A percentile compares a stretch with the other conserved stretches of the same genome.
Conservation (phyloP, 2,888 invertebrate genomes). For the Odontothrips loti region DNA sequence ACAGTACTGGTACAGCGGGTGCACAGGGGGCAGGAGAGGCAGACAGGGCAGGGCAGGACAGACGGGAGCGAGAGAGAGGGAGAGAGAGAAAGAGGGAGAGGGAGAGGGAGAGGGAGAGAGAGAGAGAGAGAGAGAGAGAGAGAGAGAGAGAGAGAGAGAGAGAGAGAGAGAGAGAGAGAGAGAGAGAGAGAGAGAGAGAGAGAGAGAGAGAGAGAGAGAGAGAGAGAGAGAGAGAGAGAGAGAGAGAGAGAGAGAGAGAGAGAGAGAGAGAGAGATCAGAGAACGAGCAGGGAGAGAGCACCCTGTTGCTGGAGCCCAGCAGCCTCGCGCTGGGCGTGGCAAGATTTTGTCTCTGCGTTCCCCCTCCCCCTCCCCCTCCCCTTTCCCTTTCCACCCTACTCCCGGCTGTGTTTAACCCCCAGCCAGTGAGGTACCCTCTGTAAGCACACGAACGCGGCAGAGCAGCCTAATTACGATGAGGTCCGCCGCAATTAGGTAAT, state of each 20-base stretch:
- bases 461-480: too few relatives aligned
- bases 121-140: background rate
- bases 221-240: slow-evolving; percentile 17
- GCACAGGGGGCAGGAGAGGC: background rate
- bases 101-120: slow-evolving; percentile 18
- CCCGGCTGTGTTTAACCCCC: too few relatives aligned
- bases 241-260: background rate
- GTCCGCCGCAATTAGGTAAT: too few relatives aligned
- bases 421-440: too few relatives aligned
- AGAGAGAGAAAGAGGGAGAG: too few relatives aligned
- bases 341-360: too few relatives aligned
- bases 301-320: slow-evolving; percentile 16
- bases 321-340: background rate
- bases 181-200: background rate
- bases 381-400: too few relatives aligned
- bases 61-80: too few relatives aligned
- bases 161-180: background rate
- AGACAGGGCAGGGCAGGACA: too few relatives aligned
- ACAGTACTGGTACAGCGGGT: background rate
- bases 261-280: background rate
- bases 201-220: background rate
- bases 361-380: too few relatives aligned
- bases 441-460: too few relatives aligned
- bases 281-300: background rate
- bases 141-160: slow-evolving; percentile 17